Conservation (phyloP, 2,797 vertebrate genomes). For the Corythornis leucogaster region DNA sequence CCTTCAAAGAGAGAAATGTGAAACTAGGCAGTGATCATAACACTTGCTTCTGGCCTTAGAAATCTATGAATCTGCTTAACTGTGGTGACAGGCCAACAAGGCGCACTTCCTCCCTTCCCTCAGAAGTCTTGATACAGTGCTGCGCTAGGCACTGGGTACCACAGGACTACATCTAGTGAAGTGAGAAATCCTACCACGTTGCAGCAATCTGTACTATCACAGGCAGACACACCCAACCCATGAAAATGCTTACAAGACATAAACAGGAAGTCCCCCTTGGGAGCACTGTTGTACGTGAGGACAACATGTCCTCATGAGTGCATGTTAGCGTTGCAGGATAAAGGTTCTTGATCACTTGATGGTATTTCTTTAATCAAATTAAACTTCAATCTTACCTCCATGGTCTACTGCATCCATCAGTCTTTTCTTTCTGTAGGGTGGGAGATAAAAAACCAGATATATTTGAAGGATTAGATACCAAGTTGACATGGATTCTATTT, state of each 20-base stretch:
- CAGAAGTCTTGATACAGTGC: accelerated
- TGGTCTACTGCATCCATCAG: background rate
- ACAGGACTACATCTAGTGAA: background rate
- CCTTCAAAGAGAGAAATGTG: background rate
- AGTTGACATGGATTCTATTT: background rate
- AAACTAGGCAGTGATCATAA: background rate
- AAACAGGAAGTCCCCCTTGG: background rate
- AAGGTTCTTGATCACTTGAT: background rate
- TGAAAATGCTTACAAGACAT: background rate
- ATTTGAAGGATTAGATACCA: background rate
- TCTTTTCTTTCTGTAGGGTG: background rate
- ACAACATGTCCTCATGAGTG: background rate
- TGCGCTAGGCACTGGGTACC: background rate
- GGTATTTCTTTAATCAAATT: constrained; percentile 7
- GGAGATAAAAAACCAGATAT: background rate
- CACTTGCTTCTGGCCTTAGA: background rate
- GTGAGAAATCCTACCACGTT: background rate
- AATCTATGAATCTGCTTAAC: background rate
- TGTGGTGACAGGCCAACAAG: background rate
- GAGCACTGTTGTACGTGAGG: background rate
- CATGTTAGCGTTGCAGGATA: background rate
- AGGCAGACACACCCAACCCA: background rate
- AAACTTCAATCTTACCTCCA: background rate
- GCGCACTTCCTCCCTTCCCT: background rate
- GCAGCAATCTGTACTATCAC: background rate